Evolutionary conservation across 2,113 vertebrate species (phyloP).

Genomic region (Aldabrachelys gigantea): DNA sequence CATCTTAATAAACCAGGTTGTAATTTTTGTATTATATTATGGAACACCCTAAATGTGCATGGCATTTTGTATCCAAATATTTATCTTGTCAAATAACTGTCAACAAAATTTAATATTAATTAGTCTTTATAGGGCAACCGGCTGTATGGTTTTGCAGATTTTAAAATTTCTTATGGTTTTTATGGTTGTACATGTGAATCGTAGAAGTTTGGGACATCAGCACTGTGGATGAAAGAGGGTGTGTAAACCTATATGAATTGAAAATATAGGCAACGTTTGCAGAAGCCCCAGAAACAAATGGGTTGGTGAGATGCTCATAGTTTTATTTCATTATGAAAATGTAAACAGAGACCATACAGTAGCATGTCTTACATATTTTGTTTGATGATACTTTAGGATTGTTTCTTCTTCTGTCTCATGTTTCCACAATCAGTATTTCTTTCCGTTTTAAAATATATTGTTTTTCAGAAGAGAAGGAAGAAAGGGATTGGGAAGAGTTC

Average conservation of each 20-base stretch:
- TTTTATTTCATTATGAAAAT: neutral
- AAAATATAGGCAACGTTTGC: neutral
- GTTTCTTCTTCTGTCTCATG: neutral
- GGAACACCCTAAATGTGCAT: slow-evolving; percentile 35
- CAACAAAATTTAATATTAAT: slow-evolving; percentile 56
- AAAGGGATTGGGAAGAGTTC: neutral
- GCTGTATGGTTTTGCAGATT: neutral
- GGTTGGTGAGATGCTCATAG: neutral
- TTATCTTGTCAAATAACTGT: slow-evolving; percentile 55
- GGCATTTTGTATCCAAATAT: slow-evolving; percentile 47
- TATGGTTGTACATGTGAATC: neutral
- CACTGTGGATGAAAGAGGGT: fast-evolving
- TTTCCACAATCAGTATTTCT: neutral
- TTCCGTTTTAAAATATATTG: neutral
- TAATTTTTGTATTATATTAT: slow-evolving; percentile 44
- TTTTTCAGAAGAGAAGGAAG: neutral
- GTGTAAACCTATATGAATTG: neutral
- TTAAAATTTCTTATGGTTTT: neutral
- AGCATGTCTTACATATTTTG: neutral
- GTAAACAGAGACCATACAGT: neutral
- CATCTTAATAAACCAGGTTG: slow-evolving; percentile 31
- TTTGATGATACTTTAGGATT: neutral
- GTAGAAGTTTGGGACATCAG: neutral
- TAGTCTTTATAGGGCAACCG: slow-evolving; percentile 42
- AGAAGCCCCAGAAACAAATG: fast-evolving